Conservation (phyloP, 2,797 vertebrate genomes). For the Manis javanica region DNA sequence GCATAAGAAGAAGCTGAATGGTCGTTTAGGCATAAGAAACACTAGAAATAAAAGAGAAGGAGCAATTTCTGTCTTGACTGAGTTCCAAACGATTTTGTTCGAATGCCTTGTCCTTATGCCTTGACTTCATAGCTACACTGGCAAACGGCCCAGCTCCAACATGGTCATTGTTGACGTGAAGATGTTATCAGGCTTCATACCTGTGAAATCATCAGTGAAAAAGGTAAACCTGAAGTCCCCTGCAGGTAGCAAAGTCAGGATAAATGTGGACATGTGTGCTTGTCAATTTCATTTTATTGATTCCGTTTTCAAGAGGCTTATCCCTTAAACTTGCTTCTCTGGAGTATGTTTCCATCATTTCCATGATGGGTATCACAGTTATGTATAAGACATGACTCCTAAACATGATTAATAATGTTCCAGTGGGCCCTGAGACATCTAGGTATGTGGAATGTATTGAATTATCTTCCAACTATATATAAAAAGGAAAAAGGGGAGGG, state of each 20-base stretch:
- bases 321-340: neutral
- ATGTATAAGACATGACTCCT: neutral
- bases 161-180: conserved; percentile 86
- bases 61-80: neutral
- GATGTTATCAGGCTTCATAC: conserved; percentile 85
- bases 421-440: neutral
- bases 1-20: neutral
- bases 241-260: neutral
- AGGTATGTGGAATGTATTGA: neutral
- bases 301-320: neutral
- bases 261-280: neutral
- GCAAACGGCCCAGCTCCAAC: conserved; percentile 80
- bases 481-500: neutral
- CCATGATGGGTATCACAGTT: neutral
- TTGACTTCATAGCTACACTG: conserved; percentile 82
- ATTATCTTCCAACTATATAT: neutral
- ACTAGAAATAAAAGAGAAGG: neutral
- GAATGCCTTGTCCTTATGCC: neutral
- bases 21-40: neutral
- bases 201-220: conserved; percentile 77
- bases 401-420: neutral
- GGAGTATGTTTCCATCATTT: neutral
- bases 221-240: conserved; percentile 68
- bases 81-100: neutral
- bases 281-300: neutral